Evolutionary conservation across 2,113 vertebrate species (phyloP), one percentile per base, ranked within the genome.

Genomic region (Enhydra lutris): DNA sequence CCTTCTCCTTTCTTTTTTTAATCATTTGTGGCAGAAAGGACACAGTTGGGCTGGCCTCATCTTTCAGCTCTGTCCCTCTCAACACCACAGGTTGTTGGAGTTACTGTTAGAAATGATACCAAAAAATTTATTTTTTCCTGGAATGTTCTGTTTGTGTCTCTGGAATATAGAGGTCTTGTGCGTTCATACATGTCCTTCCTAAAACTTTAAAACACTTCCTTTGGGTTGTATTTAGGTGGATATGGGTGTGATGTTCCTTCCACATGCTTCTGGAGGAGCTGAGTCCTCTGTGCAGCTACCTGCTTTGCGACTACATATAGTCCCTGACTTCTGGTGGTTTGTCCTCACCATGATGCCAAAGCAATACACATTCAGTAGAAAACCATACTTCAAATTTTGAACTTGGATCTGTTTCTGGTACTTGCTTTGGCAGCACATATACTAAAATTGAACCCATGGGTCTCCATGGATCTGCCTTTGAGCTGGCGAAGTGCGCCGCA

Each of bases 251-350:
- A 7, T 47, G 18, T 57, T 82, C 1, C 2, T 89, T 67, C 2
- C 3, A 29, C 4, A 1, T 42, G 65, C 59, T 63, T 63, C 31
- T n/a, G 4, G 4, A 20, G 1, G 2, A 17, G n/a, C 2, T 7
- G 4, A 5, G 36, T 6, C 26, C 20, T 71, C 12, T 1, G 9
- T 4, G 0, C 1, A 3, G 57, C 20, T 78, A 3, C 39, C 20
- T 81, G 5, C n/a, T 57, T 14, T 7, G 6, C 9, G 23, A 29
- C n/a, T 69, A 79, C 47, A 34, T 9, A n/a, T 21, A 21, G 31
- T 52, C 18, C 31, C 47, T 11, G 18, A n/a, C 76, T 21, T n/a
- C 18, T 1, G 18, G 29, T n/a, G 10, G 29, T 52, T n/a, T 4
- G 3, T 2, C 17, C 50, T 79, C 9, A 50, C 45, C 29, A n/a